These are phyloP conservation scores for Poeciliopsis infans DNA, from an alignment of 2,797 vertebrate species.

Conservation along the genomic window DNA sequence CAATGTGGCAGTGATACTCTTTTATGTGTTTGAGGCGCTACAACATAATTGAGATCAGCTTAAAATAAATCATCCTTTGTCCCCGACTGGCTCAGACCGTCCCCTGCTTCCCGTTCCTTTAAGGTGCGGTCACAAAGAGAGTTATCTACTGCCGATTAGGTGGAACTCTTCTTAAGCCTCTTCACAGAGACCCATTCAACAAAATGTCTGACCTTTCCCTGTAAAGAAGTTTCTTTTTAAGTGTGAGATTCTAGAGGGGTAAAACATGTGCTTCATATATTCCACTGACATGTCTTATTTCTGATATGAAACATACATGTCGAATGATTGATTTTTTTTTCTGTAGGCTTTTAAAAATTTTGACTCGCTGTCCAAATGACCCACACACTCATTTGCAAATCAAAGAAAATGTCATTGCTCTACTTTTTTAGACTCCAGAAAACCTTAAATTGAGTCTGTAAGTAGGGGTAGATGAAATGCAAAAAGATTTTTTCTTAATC, in stretches of 20 bases:
- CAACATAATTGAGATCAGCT: neutral
- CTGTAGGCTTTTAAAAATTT: neutral
- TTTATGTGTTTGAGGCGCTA: neutral
- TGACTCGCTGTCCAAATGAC: neutral
- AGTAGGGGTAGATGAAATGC: neutral
- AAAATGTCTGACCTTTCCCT: neutral
- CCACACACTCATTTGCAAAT: neutral
- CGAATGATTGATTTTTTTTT: neutral
- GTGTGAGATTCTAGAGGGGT: neutral
- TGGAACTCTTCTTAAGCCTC: neutral
- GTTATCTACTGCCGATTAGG: neutral
- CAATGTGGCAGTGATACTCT: neutral
- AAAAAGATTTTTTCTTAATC: neutral
- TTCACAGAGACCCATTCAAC: neutral
- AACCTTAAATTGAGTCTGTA: neutral
- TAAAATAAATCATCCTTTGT: neutral
- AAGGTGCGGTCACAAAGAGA: neutral
- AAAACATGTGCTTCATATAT: neutral
- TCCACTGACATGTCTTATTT: neutral
- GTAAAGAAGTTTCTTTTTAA: neutral
- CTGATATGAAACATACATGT: neutral
- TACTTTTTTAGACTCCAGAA: neutral
- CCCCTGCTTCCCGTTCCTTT: neutral
- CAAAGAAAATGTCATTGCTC: neutral
- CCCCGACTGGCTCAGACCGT: neutral